Evolutionary conservation across 2,797 vertebrate genomes (phyloP), one percentile per base, ranked within the genome.

Genomic region (Lithobates pipiens): DNA sequence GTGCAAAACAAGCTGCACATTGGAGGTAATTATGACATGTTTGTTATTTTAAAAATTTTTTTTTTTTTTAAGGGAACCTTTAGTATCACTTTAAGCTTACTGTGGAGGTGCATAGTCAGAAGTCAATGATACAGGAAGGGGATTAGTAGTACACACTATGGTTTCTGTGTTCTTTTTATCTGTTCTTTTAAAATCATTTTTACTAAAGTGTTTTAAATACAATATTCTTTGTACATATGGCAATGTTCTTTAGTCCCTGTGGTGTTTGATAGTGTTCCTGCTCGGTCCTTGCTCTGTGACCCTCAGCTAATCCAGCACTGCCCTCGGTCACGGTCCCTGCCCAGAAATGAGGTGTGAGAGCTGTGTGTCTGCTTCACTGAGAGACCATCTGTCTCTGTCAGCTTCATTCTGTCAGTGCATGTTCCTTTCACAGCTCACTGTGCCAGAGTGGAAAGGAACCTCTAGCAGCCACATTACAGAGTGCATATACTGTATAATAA

Each of bases 311-410:
- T 54, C 72, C n/a, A 27, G 84, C 13, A 9, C 79, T 80, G 34
- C 68, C 82, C 18, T 71, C 81, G 85, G 85, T 88, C 72, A 88
- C 42, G 44, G 72, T 82, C 80, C n/a, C 0, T 0, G 71, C 23
- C 77, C 85, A 82, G 80, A 77, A 72, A 23, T 85, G 89, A 85
- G 75, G 61, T 80, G 86, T 85, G 76, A 73, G 50, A 80, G 75
- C 82, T 88, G 63, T 63, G 36, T 83, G 10, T 44, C 89, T 85
- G 85, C 81, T 88, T 89, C 86, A 84, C 83, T 71, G 74, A 0
- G 0, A 81, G 84, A 80, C 1, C 29, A 91, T 90, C 90, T 90
- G 86, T 90, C 90, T 91, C 42, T 25, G 25, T 88, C 89, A 74
- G 75, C 80, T 89, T 90, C 88, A 87, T 75, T 91, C 89, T 90